Percentiles rank a stretch among this genome's conserved stretches.
Evolutionary conservation across 2,797 vertebrate genomes (phyloP).

Genomic region (Ctenochaetus hawaiiensis): DNA sequence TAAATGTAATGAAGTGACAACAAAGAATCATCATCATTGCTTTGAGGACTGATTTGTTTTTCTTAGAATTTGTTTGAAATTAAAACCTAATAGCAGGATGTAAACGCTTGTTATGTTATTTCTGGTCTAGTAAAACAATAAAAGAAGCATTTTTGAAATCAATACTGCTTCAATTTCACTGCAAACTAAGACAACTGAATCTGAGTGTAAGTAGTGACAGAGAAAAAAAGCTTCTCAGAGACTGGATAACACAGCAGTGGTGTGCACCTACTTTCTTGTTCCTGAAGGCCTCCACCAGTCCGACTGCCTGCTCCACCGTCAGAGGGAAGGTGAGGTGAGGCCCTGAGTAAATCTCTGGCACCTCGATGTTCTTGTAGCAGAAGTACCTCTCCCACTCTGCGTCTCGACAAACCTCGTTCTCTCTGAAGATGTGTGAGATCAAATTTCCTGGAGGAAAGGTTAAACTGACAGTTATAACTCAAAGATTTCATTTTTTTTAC

Average conservation of each 20-base stretch:
- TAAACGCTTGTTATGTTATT: neutral
- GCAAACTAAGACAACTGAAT: neutral
- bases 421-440: constrained; percentile 91
- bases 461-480: neutral
- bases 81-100: neutral
- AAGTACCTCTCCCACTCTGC: constrained; percentile 87
- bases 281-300: constrained; percentile 94
- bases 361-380: constrained; percentile 88
- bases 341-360: constrained; percentile 90
- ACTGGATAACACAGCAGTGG: neutral
- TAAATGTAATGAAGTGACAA: neutral
- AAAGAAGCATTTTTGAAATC: neutral
- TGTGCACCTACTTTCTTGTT: constrained; percentile 90
- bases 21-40: neutral
- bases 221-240: neutral
- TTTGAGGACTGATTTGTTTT: neutral
- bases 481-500: neutral
- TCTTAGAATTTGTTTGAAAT: neutral
- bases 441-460: constrained; percentile 86
- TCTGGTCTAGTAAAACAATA: neutral
- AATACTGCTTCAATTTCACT: too few species aligned
- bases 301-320: constrained; percentile 87
- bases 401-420: constrained; percentile 86
- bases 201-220: neutral
- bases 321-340: constrained; percentile 93